These are phyloP conservation scores for Hydrolagus colliei DNA, from an alignment of 2,797 vertebrate genomes.

Conservation along the genomic window DNA sequence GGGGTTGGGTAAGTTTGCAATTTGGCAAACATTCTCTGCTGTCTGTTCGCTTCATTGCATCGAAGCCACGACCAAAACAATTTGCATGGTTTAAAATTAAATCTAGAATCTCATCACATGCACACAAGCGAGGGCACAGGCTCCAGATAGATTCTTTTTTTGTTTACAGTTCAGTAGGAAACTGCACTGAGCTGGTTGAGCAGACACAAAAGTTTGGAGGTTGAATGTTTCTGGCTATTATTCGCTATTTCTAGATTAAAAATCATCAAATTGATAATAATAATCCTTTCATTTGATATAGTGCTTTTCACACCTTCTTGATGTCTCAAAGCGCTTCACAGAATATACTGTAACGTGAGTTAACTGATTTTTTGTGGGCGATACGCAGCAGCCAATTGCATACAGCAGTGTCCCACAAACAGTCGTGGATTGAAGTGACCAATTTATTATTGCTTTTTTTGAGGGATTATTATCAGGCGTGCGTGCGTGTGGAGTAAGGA, in stretches of 20 bases:
- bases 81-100: neutral
- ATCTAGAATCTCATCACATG: neutral
- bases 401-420: too few relatives aligned
- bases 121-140: neutral
- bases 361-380: too few relatives aligned
- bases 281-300: too few relatives aligned
- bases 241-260: neutral
- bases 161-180: neutral
- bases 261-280: neutral
- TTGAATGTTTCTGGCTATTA: neutral
- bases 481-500: too few relatives aligned
- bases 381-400: too few relatives aligned
- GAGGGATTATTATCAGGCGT: too few relatives aligned
- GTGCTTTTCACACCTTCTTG: too few relatives aligned
- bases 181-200: neutral
- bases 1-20: neutral
- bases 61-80: neutral
- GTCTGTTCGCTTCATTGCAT: neutral
- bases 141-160: neutral
- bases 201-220: neutral
- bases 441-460: too few relatives aligned
- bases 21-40: neutral
- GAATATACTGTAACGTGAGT: too few relatives aligned
- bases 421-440: too few relatives aligned
- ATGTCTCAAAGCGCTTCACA: too few relatives aligned